Conservation (phyloP, 2,113 vertebrate species). For the Melanostigma gelatinosum region DNA sequence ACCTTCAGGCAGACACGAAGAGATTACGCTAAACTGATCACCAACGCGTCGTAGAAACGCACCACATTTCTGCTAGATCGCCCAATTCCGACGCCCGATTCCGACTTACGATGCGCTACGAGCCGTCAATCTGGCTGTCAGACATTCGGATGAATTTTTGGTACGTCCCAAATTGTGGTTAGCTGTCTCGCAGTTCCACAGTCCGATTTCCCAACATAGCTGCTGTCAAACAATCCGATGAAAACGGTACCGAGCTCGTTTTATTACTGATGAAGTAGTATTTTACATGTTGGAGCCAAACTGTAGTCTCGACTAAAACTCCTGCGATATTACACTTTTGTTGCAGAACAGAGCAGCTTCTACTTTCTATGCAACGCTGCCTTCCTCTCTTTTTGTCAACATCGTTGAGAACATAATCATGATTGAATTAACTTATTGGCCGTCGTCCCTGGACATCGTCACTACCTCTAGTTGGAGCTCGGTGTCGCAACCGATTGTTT, state of each 20-base stretch:
- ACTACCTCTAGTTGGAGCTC: not conserved
- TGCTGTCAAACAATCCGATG: not conserved
- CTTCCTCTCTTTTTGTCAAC: not conserved
- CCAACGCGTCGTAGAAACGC: not conserved
- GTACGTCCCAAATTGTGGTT: rapidly evolving
- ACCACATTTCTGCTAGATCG: not conserved
- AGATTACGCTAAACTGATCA: too few species aligned
- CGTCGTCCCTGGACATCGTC: not conserved
- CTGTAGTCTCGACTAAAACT: not conserved
- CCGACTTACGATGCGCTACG: not conserved
- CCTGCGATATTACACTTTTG: not conserved
- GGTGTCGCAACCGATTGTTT: rapidly evolving
- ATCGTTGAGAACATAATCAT: not conserved
- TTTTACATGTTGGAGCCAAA: not conserved
- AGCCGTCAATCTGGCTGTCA: not conserved
- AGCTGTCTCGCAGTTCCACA: too few species aligned
- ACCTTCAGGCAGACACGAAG: not conserved
- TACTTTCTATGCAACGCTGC: too few species aligned
- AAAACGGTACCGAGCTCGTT: not conserved
- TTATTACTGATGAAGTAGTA: too few species aligned
- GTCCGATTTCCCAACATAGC: not conserved
- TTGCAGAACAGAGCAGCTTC: not conserved
- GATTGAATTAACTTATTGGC: not conserved
- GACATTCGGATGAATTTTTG: not conserved
- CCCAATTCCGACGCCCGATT: not conserved